These are phyloP conservation scores for Pseudomyrmex flavicornis DNA, from an alignment of 1,140 invertebrate species.

Conservation along the genomic window DNA sequence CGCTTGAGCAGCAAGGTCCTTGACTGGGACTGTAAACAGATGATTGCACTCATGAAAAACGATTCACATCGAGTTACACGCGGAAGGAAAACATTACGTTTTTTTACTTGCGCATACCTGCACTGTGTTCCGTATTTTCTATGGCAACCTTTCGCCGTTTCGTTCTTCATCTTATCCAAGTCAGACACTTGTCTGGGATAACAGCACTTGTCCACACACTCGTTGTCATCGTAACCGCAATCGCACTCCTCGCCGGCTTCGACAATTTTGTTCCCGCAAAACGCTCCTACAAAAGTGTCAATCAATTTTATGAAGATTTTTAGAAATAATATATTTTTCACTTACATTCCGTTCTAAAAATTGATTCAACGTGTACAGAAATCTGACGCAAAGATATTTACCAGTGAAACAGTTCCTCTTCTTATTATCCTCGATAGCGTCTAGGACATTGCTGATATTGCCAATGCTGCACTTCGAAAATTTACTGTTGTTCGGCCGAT, in stretches of 20 bases:
- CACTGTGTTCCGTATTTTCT: conserved; percentile 92
- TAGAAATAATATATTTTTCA: background rate
- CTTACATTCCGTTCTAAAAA: background rate
- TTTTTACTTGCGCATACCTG: conserved; percentile 85
- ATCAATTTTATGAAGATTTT: conserved; percentile 74
- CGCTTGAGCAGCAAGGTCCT: conserved; percentile 96
- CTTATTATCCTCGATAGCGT: conserved; percentile 95
- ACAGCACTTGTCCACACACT: conserved; percentile 97
- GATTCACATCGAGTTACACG: background rate
- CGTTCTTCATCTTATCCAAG: conserved; percentile 89
- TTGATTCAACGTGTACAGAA: background rate
- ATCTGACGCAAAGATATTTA: conserved; percentile 73
- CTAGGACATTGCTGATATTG: conserved; percentile 97
- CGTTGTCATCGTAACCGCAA: conserved; percentile 97
- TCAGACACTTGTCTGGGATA: conserved; percentile 93
- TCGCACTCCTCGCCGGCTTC: conserved; percentile 99
- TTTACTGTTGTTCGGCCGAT: conserved; percentile 97
- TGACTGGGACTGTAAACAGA: conserved; percentile 92
- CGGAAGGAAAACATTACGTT: conserved; percentile 12
- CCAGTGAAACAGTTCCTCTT: conserved; percentile 98
- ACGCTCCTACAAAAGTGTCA: conserved; percentile 93
- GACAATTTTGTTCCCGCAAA: conserved; percentile 99
- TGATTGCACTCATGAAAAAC: background rate
- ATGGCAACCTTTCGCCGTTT: conserved; percentile 91
- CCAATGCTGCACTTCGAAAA: conserved; percentile 97